These are phyloP conservation scores for Amphipyra berbera DNA, from an alignment of 2,888 invertebrate species.

Conservation along the genomic window DNA sequence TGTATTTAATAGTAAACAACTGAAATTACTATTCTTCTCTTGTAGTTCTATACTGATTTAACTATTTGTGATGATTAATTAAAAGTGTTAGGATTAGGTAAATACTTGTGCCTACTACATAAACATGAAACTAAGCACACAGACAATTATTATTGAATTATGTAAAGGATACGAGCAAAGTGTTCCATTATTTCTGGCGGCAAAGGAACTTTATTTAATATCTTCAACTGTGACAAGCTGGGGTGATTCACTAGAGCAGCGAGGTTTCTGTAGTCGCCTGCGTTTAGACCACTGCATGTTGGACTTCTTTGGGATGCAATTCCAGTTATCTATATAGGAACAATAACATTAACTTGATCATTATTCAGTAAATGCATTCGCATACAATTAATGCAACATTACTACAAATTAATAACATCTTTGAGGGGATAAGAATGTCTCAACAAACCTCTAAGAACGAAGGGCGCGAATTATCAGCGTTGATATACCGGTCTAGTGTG, in stretches of 20 bases:
- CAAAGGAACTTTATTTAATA: slow-evolving; percentile 95
- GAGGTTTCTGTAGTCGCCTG: slow-evolving; percentile 96
- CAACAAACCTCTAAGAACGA: slow-evolving; percentile 91
- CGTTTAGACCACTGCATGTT: slow-evolving; percentile 96
- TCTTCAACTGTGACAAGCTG: slow-evolving; percentile 94
- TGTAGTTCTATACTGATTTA: no score
- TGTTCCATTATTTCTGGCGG: slow-evolving; percentile 98
- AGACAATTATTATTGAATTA: neutral
- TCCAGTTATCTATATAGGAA: slow-evolving; percentile 89
- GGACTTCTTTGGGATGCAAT: slow-evolving; percentile 92
- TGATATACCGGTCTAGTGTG: slow-evolving; percentile 94
- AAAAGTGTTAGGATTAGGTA: no score
- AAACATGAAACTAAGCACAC: no score
- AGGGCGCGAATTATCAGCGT: slow-evolving; percentile 92
- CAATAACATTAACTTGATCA: slow-evolving; percentile 12
- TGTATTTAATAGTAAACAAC: no score
- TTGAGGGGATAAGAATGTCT: slow-evolving; percentile 3
- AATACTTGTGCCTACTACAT: no score
- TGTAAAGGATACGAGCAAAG: slow-evolving; percentile 96
- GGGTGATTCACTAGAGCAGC: slow-evolving; percentile 92
- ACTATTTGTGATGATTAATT: no score
- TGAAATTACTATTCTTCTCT: no score
- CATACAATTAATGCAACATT: neutral
- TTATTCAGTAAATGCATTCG: neutral
- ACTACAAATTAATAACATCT: neutral